These are phyloP conservation scores for Mormyrus hasselquistii DNA, from an alignment of 2,797 vertebrate species.

Conservation along the genomic window DNA sequence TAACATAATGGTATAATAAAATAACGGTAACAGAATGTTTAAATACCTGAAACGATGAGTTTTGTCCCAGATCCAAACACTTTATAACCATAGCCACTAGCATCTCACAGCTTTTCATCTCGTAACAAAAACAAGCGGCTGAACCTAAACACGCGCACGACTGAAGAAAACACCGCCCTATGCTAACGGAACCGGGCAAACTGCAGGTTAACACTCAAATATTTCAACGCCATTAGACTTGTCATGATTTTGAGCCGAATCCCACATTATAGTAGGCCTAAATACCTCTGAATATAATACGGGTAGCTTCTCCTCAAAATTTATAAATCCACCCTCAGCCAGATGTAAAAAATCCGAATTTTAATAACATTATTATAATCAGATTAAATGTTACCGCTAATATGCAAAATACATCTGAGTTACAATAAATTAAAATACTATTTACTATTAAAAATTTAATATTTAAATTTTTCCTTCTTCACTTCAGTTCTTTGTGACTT, in stretches of 20 bases:
- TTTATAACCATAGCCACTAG: neutral
- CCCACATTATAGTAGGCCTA: neutral
- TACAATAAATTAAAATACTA: neutral
- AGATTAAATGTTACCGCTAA: neutral
- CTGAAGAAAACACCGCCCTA: neutral
- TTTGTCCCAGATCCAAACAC: constrained; percentile 6
- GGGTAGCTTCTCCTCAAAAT: neutral
- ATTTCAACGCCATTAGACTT: neutral
- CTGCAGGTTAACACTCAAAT: neutral
- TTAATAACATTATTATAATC: neutral
- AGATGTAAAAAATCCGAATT: neutral
- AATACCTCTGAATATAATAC: neutral
- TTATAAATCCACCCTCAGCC: neutral
- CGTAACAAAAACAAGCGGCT: neutral
- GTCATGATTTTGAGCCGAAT: neutral
- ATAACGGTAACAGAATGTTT: neutral
- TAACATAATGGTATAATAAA: neutral
- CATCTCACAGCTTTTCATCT: neutral
- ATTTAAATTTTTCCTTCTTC: neutral
- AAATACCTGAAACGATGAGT: constrained; percentile 2
- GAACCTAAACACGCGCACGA: neutral
- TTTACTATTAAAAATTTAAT: too few species aligned
- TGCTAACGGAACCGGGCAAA: neutral
- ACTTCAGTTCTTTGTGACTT: neutral
- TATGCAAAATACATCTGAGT: neutral